Percentiles rank a stretch among this genome's conserved stretches.
Evolutionary conservation across 2,888 invertebrate species (phyloP).

Genomic region (Eretmocerus hayati): DNA sequence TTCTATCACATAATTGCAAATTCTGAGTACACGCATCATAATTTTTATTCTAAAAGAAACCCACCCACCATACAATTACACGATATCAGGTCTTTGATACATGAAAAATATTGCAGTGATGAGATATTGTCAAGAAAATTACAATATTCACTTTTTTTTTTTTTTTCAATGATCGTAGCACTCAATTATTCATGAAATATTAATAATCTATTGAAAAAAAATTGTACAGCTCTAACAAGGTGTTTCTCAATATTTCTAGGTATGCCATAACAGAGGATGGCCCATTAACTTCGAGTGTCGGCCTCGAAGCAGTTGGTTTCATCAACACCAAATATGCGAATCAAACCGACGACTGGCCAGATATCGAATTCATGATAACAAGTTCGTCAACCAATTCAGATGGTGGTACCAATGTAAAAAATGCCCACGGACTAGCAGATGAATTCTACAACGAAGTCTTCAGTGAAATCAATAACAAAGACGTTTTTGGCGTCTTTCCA

Average conservation of each 20-base stretch:
- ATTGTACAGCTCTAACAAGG: not conserved
- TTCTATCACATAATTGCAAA: too few relatives aligned
- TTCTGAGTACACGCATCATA: too few relatives aligned
- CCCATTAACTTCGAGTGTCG: slow-evolving; percentile 78
- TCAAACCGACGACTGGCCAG: slow-evolving; percentile 81
- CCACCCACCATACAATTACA: too few relatives aligned
- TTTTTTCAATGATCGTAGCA: not conserved
- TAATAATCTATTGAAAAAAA: not conserved
- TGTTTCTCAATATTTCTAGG: slow-evolving; percentile 6
- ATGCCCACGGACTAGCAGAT: slow-evolving; percentile 73
- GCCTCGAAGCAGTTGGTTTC: slow-evolving; percentile 81
- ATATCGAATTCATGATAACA: slow-evolving; percentile 85
- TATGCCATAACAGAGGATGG: slow-evolving; percentile 84
- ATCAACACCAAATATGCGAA: slow-evolving; percentile 85
- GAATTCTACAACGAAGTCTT: slow-evolving; percentile 75
- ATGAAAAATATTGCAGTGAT: too few relatives aligned
- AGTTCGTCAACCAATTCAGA: slow-evolving; percentile 76
- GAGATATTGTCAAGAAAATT: too few relatives aligned
- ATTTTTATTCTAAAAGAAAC: too few relatives aligned
- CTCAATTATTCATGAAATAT: not conserved
- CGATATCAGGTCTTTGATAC: too few relatives aligned
- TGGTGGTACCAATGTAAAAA: slow-evolving; percentile 73
- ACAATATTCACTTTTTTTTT: not conserved
- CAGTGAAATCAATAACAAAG: slow-evolving; percentile 62
- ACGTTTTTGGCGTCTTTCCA: slow-evolving; percentile 76